Base-by-base conservation (phyloP, 2,888 invertebrate species). In the Cerastis leucographa region DNA sequence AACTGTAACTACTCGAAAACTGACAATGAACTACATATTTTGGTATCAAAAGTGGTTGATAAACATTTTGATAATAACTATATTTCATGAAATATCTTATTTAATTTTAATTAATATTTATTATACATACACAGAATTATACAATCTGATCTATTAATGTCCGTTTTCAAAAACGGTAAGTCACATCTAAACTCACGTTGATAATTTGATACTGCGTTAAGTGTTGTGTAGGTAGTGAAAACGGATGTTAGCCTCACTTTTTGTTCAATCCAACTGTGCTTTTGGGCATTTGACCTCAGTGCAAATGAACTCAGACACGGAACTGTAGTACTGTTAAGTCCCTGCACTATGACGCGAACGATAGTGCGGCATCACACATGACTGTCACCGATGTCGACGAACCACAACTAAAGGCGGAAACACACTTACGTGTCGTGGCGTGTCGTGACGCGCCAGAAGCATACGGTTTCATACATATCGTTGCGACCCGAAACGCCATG, bases 381-480 rank as follows among this genome's bases (percentile, higher is more conserved):
- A 71, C 66, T 68, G n/a, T 71, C 65, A 71, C 46, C 29, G 12
- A 74, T 74, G 84, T 84, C 84, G 54, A 64, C 66, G 74, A 81
- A 78, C 84, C 64, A 73, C 59, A 54, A 62, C 56, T 49, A n/a
- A n/a, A n/a, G n/a, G n/a, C n/a, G n/a, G n/a, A n/a, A n/a, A n/a
- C n/a, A n/a, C n/a, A n/a, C n/a, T n/a, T n/a, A n/a, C n/a, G n/a
- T n/a, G n/a, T n/a, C n/a, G n/a, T n/a, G n/a, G n/a, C n/a, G n/a
- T n/a, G n/a, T n/a, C n/a, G n/a, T n/a, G n/a, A n/a, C n/a, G n/a
- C n/a, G n/a, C n/a, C n/a, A n/a, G n/a, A n/a, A n/a, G n/a, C n/a
- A n/a, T n/a, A n/a, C n/a, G n/a, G n/a, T n/a, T n/a, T n/a, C n/a
- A n/a, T n/a, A n/a, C n/a, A n/a, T n/a, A n/a, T n/a, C n/a, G n/a